These are phyloP conservation scores for Pteria penguin DNA, from an alignment of 2,888 invertebrate genomes.

Conservation along the genomic window DNA sequence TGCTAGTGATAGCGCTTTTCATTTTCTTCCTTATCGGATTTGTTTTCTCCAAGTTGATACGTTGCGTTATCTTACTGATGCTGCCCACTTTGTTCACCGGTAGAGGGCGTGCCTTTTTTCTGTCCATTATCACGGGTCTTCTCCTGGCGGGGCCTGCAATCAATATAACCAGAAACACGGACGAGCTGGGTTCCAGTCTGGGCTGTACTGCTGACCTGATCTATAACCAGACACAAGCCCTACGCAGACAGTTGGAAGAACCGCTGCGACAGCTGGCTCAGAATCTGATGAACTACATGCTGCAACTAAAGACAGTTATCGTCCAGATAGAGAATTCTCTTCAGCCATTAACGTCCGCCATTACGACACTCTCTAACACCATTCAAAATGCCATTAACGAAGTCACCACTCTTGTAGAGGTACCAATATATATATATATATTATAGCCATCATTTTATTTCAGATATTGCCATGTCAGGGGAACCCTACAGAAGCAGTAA, in stretches of 20 bases:
- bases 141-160: constrained; percentile 51
- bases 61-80: constrained; percentile 53
- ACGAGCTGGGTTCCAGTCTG: constrained; percentile 52
- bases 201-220: constrained; percentile 57
- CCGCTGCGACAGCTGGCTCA: constrained; percentile 42
- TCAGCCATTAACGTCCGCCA: constrained; percentile 1
- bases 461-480: too few species aligned
- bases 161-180: constrained; percentile 54
- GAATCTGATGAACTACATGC: constrained; percentile 16
- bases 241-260: constrained; percentile 45
- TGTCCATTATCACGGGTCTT: constrained; percentile 57
- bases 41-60: constrained; percentile 45
- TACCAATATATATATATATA: too few species aligned
- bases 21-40: constrained; percentile 47
- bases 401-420: too few species aligned
- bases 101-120: constrained; percentile 49
- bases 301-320: constrained; percentile 9
- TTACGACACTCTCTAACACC: constrained; percentile 23
- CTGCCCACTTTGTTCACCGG: constrained; percentile 56
- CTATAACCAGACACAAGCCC: constrained; percentile 48
- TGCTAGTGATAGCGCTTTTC: constrained; percentile 40
- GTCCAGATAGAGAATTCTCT: constrained; percentile 24
- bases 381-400: constrained; percentile 18
- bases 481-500: too few species aligned
- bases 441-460: too few species aligned